Percentiles rank a stretch among this genome's conserved stretches.
These are phyloP conservation scores for Paraescarpia echinospica DNA, from an alignment of 1,140 invertebrate species.

Conservation along the genomic window DNA sequence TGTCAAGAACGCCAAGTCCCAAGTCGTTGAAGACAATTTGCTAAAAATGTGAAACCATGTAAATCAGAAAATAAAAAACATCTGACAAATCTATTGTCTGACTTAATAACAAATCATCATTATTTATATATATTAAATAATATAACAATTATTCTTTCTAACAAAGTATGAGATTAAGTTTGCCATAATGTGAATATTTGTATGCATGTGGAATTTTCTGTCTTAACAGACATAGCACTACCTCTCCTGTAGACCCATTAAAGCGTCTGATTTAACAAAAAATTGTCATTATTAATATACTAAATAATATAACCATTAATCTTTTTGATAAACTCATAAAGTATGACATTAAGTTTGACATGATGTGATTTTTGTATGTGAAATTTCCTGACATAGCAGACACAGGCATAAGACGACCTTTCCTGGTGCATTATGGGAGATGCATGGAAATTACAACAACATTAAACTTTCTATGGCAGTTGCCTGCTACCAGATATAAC, in stretches of 20 bases:
- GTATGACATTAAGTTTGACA: neutral
- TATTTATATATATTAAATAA: no score
- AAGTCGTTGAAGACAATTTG: constrained; percentile 64
- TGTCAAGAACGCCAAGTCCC: constrained; percentile 63
- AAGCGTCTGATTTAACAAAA: no score
- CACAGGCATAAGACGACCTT: no score
- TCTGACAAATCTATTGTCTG: no score
- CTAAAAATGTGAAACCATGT: neutral
- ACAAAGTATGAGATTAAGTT: neutral
- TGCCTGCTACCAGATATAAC: no score
- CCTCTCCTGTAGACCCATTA: no score
- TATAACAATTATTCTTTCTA: neutral
- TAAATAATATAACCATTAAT: neutral
- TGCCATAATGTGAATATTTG: neutral
- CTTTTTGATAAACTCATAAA: neutral
- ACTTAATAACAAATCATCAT: neutral
- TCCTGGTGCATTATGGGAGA: neutral
- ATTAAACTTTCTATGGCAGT: neutral
- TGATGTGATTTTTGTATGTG: neutral
- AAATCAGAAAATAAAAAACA: neutral
- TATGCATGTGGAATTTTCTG: neutral
- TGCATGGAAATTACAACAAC: neutral
- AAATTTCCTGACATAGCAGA: neutral
- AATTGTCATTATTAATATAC: neutral
- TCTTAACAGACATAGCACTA: neutral